These are phyloP conservation scores for Chanos chanos DNA, from an alignment of 2,797 vertebrate species.

Conservation along the genomic window DNA sequence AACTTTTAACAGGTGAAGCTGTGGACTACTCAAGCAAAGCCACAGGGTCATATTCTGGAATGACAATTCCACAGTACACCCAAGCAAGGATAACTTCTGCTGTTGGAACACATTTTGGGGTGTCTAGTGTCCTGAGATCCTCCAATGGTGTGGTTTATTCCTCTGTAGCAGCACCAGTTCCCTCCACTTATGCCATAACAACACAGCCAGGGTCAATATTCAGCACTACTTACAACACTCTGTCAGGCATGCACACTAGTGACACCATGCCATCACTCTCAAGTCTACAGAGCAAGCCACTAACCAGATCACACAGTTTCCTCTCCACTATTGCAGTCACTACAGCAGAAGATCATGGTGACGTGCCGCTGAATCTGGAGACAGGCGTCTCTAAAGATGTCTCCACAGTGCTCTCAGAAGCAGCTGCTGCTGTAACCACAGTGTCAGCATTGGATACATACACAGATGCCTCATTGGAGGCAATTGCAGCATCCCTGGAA, in stretches of 20 bases:
- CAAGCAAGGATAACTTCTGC: slow-evolving; percentile 84
- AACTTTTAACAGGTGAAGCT: slow-evolving; percentile 98
- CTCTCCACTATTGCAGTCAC: slow-evolving; percentile 82
- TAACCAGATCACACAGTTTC: slow-evolving; percentile 90
- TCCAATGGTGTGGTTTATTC: slow-evolving; percentile 98
- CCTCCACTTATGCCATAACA: slow-evolving; percentile 95
- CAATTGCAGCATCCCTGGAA: slow-evolving; percentile 79
- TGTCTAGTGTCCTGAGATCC: slow-evolving; percentile 89
- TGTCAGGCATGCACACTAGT: slow-evolving; percentile 83
- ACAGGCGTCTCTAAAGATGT: slow-evolving; percentile 69
- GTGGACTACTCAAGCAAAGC: slow-evolving; percentile 98
- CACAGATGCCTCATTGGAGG: slow-evolving; percentile 80
- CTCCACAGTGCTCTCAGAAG: slow-evolving; percentile 55
- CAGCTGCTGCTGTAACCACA: slow-evolving; percentile 70
- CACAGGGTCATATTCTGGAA: slow-evolving; percentile 78
- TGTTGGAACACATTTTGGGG: slow-evolving; percentile 76
- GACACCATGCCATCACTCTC: slow-evolving; percentile 87
- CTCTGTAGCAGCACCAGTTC: slow-evolving; percentile 90
- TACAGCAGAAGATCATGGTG: slow-evolving; percentile 71
- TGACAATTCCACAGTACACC: slow-evolving; percentile 92
- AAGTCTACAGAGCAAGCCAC: slow-evolving; percentile 81
- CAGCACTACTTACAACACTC: slow-evolving; percentile 84
- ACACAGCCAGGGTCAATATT: slow-evolving; percentile 98
- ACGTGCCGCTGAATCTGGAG: slow-evolving; percentile 74
- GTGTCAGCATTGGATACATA: slow-evolving; percentile 81